Base-by-base conservation (phyloP, 2,113 vertebrate genomes). In the Motacilla alba region DNA sequence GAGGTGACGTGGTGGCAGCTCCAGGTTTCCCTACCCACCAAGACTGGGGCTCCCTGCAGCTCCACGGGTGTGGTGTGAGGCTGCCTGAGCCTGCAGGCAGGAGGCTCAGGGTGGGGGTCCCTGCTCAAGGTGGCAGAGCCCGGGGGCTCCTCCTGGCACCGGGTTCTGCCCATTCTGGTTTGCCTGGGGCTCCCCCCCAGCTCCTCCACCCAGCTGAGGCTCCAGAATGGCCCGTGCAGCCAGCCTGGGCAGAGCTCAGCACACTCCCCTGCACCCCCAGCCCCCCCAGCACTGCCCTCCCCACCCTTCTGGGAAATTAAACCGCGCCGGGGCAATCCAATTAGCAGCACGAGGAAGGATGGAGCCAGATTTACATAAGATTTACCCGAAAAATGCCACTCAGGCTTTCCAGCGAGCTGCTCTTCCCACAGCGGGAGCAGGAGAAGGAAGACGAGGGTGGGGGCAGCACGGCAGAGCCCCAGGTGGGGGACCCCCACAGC, bases 301-400 rank as follows among this genome's bases (percentile, higher is more conserved):
- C 69, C 70, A 47, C 3, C 2, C 82, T 58, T 6, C 27, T 80
- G 87, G 76, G 83, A 80, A 93, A 79, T 92, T 18, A 33, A 80
- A 89, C 63, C 14, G 0, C 7, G 9, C 31, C 4, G 0, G 89
- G 69, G 52, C 64, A 94, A 96, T 96, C 96, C 96, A 93, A 89
- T 95, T 96, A 96, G 64, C 21, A n/a, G 55, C 74, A 52, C 6
- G 20, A 89, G 46, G 64, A 89, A 66, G 77, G 83, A 93, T 41
- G 73, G 62, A 94, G 73, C 5, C 91, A 93, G 89, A 96, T 94
- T 93, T 96, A 93, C 89, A 91, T 62, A 62, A 95, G 96, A 93
- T 96, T 96, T 96, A 96, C 68, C 81, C 17, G 8, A 96, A 94
- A 95, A 96, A 92, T 43, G 93, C 84, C 96, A 96, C 66, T 95